Conservation (phyloP, 2,797 vertebrate genomes). For the Graptemys geographica region DNA sequence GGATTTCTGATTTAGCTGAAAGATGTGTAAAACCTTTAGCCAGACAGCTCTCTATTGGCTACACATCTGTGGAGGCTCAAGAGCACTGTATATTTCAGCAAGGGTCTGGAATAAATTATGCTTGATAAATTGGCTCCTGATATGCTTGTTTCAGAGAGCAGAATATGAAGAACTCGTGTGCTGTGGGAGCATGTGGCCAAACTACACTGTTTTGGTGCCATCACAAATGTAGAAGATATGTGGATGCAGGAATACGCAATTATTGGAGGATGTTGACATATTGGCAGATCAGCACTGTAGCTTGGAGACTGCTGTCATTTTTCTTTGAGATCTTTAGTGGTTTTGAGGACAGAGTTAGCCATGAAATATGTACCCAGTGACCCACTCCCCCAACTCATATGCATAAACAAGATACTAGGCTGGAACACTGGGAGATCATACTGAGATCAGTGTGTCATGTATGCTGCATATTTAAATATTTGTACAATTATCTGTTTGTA, state of each 20-base stretch:
- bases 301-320: not conserved
- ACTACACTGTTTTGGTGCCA: slow-evolving; percentile 36
- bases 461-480: not conserved
- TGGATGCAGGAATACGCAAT: slow-evolving; percentile 19
- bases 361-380: not conserved
- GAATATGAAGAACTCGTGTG: slow-evolving; percentile 23
- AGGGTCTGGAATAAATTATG: slow-evolving; percentile 76
- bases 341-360: not conserved
- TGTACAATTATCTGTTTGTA: not conserved
- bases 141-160: slow-evolving; percentile 61
- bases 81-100: slow-evolving; percentile 72
- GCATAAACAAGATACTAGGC: not conserved
- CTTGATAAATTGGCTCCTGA: slow-evolving; percentile 64
- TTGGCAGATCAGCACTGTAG: slow-evolving; percentile 16
- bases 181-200: not conserved
- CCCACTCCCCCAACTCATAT: not conserved
- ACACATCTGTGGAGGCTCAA: slow-evolving; percentile 70
- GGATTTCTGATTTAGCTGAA: slow-evolving; percentile 71
- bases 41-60: slow-evolving; percentile 67
- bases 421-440: not conserved
- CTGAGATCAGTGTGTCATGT: not conserved
- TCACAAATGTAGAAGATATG: slow-evolving; percentile 35
- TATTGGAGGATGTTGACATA: slow-evolving; percentile 1
- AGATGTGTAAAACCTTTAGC: slow-evolving; percentile 59
- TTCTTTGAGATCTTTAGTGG: not conserved